These are phyloP conservation scores for Drosophila kurseongensis DNA, from an alignment of 1,140 invertebrate species.

Conservation along the genomic window DNA sequence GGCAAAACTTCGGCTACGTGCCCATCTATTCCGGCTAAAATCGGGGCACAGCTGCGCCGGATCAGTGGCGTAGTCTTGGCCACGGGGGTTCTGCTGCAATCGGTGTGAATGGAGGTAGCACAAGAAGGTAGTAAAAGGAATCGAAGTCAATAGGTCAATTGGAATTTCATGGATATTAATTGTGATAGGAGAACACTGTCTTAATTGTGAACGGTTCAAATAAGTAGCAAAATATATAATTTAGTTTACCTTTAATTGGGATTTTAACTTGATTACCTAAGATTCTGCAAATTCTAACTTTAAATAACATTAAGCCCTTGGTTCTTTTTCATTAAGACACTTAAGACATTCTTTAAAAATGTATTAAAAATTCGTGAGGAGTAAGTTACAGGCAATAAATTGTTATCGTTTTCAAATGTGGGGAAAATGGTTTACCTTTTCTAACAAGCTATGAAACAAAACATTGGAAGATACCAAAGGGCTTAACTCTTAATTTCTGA, in stretches of 20 bases:
- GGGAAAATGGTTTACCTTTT: too few species aligned
- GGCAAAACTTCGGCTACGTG: conserved; percentile 69
- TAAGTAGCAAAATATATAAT: not conserved
- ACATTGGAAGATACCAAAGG: too few species aligned
- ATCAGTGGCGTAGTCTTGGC: conserved; percentile 49
- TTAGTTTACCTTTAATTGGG: not conserved
- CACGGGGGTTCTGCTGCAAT: conserved; percentile 6
- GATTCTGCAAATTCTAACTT: too few species aligned
- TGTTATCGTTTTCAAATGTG: too few species aligned
- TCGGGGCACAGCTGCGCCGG: conserved; percentile 56
- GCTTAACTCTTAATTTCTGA: too few species aligned
- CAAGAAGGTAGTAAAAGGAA: not conserved
- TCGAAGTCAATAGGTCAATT: conserved; percentile 22
- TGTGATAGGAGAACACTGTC: not conserved
- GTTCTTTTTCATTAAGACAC: too few species aligned
- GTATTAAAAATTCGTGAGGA: too few species aligned
- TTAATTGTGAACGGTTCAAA: not conserved
- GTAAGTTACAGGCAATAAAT: too few species aligned
- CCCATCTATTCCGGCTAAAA: conserved; percentile 72
- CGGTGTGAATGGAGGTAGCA: conserved; percentile 10
- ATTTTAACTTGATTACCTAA: too few species aligned
- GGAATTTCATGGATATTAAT: not conserved
- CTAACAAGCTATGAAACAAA: too few species aligned
- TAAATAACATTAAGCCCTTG: too few species aligned
- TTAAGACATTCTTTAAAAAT: too few species aligned